Evolutionary conservation across 2,888 invertebrate species (phyloP).

Genomic region (Calliphora vomitoria): DNA sequence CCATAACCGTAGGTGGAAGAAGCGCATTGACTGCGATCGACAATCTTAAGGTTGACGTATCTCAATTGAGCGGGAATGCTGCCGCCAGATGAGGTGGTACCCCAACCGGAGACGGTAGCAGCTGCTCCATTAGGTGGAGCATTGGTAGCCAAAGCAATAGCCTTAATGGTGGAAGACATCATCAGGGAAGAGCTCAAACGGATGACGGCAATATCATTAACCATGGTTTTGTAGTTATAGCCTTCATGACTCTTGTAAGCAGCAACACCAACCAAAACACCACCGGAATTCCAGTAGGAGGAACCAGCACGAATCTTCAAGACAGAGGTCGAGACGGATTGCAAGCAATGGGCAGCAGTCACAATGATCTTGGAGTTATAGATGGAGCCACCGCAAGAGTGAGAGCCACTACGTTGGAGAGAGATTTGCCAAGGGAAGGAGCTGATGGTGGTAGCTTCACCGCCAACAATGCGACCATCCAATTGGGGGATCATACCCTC

Average conservation of each 20-base stretch:
- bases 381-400: constrained; percentile 86
- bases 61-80: constrained; percentile 82
- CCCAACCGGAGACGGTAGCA: constrained; percentile 80
- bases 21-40: constrained; percentile 84
- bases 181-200: constrained; percentile 84
- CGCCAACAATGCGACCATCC: constrained; percentile 77
- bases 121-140: constrained; percentile 74
- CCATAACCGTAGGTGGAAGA: constrained; percentile 83
- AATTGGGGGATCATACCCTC: constrained; percentile 65
- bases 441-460: constrained; percentile 74
- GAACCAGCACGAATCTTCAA: constrained; percentile 86
- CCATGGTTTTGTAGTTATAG: constrained; percentile 84
- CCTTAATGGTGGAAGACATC: constrained; percentile 82
- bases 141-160: constrained; percentile 82
- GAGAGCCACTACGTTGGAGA: constrained; percentile 81
- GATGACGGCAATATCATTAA: constrained; percentile 86
- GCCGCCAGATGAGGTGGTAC: constrained; percentile 78
- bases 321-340: constrained; percentile 76
- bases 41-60: constrained; percentile 83
- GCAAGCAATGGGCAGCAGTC: constrained; percentile 87
- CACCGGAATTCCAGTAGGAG: constrained; percentile 82
- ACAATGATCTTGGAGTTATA: constrained; percentile 84
- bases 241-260: constrained; percentile 77
- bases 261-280: constrained; percentile 72
- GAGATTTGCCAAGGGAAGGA: constrained; percentile 76